A percentile compares a stretch with the other conserved stretches of the same genome.
Conservation (phyloP, 2,113 vertebrate species). For the Melanocharis versteri region DNA sequence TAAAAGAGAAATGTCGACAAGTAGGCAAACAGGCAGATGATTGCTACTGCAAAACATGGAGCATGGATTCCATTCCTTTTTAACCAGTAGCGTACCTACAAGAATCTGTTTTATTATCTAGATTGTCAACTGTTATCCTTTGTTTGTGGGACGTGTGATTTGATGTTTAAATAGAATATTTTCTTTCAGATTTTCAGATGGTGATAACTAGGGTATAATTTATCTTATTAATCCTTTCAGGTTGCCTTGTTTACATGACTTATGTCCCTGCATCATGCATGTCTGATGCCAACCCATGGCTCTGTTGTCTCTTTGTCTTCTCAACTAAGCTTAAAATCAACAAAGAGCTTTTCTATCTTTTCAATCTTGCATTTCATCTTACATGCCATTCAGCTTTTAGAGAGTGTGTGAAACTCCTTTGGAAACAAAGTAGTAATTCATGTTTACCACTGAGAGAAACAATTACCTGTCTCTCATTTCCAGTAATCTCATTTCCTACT, state of each 20-base stretch:
- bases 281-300: constrained; percentile 37
- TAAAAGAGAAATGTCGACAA: neutral
- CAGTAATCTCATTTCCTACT: constrained; percentile 5
- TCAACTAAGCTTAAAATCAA: constrained; percentile 54
- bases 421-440: constrained; percentile 64
- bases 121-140: constrained; percentile 26
- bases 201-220: constrained; percentile 52
- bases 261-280: constrained; percentile 38
- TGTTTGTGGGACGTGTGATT: neutral
- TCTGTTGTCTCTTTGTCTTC: constrained; percentile 53
- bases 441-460: constrained; percentile 61
- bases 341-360: constrained; percentile 57
- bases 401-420: constrained; percentile 44
- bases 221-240: constrained; percentile 58
- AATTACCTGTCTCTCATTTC: constrained; percentile 49
- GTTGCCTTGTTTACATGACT: constrained; percentile 64
- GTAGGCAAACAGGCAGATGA: neutral
- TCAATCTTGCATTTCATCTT: constrained; percentile 42
- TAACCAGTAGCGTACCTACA: neutral
- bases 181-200: constrained; percentile 53
- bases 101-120: constrained; percentile 17
- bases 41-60: neutral
- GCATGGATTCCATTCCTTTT: neutral
- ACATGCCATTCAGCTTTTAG: constrained; percentile 30
- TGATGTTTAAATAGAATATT: constrained; percentile 55